These are phyloP conservation scores for Nettapus auritus DNA, from an alignment of 2,113 vertebrate genomes.

Conservation along the genomic window DNA sequence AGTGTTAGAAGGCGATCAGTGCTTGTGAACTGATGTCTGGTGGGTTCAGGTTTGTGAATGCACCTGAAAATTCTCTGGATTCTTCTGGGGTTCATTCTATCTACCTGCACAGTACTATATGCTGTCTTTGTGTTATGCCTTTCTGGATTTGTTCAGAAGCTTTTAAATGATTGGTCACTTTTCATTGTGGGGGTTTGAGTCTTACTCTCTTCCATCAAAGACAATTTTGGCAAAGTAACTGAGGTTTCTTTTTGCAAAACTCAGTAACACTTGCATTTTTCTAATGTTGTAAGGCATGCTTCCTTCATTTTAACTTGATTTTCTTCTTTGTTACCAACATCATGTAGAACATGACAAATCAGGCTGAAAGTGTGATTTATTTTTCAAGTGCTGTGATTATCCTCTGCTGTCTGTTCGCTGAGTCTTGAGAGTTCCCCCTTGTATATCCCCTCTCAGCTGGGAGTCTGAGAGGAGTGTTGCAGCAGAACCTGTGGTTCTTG, in stretches of 20 bases:
- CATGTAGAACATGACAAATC: not conserved
- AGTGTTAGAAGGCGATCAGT: not conserved
- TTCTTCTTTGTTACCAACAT: not conserved
- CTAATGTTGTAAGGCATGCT: not conserved
- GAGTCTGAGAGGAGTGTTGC: not conserved
- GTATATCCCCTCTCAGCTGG: not conserved
- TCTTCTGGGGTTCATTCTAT: not conserved
- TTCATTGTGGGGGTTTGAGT: not conserved
- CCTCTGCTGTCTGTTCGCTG: not conserved
- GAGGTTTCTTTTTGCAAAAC: not conserved
- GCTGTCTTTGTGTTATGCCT: not conserved
- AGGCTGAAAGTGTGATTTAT: not conserved
- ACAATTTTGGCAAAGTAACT: not conserved
- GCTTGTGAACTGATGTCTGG: not conserved
- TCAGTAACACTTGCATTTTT: not conserved
- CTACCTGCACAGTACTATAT: not conserved
- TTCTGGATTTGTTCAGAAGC: not conserved
- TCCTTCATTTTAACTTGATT: not conserved
- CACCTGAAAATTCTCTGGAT: not conserved
- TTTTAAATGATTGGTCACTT: not conserved
- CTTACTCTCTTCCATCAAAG: not conserved
- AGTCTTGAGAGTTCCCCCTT: not conserved
- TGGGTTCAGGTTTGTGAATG: not conserved
- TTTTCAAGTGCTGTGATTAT: not conserved
- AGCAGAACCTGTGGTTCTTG: not conserved